Conservation (phyloP, 2,113 vertebrate genomes). For the Ciconia boyciana region DNA sequence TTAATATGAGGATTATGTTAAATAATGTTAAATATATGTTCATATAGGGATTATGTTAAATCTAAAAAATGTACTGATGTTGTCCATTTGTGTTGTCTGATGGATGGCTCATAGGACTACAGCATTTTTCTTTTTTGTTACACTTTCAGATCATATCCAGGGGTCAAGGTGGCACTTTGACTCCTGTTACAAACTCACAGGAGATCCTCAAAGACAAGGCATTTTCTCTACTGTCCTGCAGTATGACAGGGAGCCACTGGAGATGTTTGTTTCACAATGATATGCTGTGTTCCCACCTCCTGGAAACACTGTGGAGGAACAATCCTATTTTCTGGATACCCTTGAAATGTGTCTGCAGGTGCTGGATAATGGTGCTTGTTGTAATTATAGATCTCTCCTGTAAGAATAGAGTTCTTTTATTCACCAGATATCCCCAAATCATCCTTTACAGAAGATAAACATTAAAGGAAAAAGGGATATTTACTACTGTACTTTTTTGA, state of each 20-base stretch:
- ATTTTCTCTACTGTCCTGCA: background rate
- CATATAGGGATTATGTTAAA: background rate
- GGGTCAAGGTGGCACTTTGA: background rate
- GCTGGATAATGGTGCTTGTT: background rate
- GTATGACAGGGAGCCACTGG: no score
- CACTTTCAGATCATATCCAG: background rate
- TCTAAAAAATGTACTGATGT: background rate
- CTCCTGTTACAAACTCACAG: background rate
- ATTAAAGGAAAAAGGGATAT: background rate
- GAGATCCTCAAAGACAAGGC: background rate
- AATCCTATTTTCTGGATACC: background rate
- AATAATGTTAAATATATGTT: background rate
- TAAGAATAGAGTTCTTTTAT: background rate
- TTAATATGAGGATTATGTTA: background rate
- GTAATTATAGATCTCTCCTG: background rate
- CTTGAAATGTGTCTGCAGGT: background rate
- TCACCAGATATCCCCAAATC: background rate
- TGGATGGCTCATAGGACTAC: background rate
- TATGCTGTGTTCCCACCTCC: rapidly evolving
- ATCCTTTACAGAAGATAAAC: background rate
- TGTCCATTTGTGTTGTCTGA: background rate
- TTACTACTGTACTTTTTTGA: background rate
- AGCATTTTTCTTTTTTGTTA: background rate
- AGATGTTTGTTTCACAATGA: background rate
- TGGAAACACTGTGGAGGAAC: background rate